Base-by-base conservation (phyloP, 2,113 vertebrate species). In the Saguinus midas region DNA sequence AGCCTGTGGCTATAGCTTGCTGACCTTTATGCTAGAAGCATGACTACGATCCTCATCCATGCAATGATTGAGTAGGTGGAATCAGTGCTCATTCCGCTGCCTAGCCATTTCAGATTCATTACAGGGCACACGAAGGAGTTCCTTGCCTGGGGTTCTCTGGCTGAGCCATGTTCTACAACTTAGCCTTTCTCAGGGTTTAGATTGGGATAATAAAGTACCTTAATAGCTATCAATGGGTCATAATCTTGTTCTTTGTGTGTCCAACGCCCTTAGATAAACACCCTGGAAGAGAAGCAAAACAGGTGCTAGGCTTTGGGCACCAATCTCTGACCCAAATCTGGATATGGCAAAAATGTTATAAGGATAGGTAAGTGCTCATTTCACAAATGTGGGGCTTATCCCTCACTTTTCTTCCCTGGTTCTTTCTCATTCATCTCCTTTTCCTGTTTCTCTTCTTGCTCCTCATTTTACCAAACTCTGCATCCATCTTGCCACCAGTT, bases 271-370 rank as follows among this genome's bases (percentile, higher is more conserved):
- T 52, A 58, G 66, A 45, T 37, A 52, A n/a, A 37, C 8, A 52
- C n/a, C 52, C n/a, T 16, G 6, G 32, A 32, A 17, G 37, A 68
- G 66, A 95, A 68, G 35, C 6, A 40, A 66, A 66, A 52, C 57
- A 91, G 37, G 7, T 6, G 2, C 23, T 12, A n/a, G 45, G 20
- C n/a, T 87, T 37, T 73, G 20, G 37, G 23, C 21, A 64, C 29
- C 29, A 64, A 81, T 17, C 50, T 88, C 64, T 88, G 23, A 7
- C 78, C n/a, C 17, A 78, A 61, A 79, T n/a, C 35, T 68, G 40
- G 17, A 8, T 50, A 14, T 48, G 43, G 18, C 27, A 11, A 48
- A 87, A 35, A 32, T 1, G 0, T 16, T 5, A 9, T 0, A 23
- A 57, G 87, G 45, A 40, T 0, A 32, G 76, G 4, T 45, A n/a